Evolutionary conservation across 2,797 vertebrate genomes (phyloP).

Genomic region (Sebastes jordani): DNA sequence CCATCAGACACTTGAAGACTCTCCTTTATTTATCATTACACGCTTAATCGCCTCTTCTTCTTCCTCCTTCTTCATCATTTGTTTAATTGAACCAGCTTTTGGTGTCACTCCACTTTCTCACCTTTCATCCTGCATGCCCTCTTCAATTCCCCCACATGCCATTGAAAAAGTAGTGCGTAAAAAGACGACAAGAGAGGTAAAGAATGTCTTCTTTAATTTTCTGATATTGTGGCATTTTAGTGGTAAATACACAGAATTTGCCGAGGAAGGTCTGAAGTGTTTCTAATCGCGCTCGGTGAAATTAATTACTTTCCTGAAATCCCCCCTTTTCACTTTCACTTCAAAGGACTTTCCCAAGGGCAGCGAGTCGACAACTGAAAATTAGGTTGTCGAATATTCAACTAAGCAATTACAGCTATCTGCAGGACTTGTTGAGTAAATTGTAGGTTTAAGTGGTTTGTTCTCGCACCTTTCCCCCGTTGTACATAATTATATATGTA

Average conservation of each 20-base stretch:
- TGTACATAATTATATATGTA: slow-evolving; percentile 70
- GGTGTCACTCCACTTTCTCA: slow-evolving; percentile 24
- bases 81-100: slow-evolving; percentile 15
- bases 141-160: not conserved
- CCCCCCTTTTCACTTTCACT: slow-evolving; percentile 77
- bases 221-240: slow-evolving; percentile 68
- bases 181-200: slow-evolving; percentile 52
- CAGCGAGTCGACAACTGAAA: slow-evolving; percentile 81
- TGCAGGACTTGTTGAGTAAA: slow-evolving; percentile 80
- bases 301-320: slow-evolving; percentile 82
- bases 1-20: not conserved
- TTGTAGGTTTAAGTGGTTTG: slow-evolving; percentile 81
- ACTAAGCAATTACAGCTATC: slow-evolving; percentile 83
- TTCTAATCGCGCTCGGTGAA: slow-evolving; percentile 79
- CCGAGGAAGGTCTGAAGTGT: slow-evolving; percentile 75
- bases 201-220: slow-evolving; percentile 73
- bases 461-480: slow-evolving; percentile 70
- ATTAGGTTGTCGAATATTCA: slow-evolving; percentile 81
- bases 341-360: slow-evolving; percentile 85
- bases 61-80: not conserved
- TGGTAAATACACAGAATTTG: slow-evolving; percentile 67
- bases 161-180: slow-evolving; percentile 29
- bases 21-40: not conserved
- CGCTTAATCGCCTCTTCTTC: slow-evolving; percentile 1
- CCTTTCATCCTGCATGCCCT: slow-evolving; percentile 22